phyloP scores from a whole-genome alignment of 2,113 vertebrate genomes.

The Pipra filicauda region DNA sequence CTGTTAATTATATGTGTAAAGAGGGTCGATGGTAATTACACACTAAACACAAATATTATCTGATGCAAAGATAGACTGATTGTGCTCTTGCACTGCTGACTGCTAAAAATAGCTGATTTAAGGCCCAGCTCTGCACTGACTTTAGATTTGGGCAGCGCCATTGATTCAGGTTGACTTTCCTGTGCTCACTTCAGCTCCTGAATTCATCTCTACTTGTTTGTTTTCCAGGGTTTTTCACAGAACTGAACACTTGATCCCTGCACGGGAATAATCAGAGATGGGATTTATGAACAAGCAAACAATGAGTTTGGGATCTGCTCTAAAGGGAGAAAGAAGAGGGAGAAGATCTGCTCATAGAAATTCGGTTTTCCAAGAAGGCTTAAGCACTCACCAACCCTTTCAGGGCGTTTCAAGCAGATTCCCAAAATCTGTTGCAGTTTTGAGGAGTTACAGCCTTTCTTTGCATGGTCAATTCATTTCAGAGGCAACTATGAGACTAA shows the following conservation, averaged over 20 bases:
- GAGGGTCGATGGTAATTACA: constrained; percentile 49
- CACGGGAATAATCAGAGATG: not conserved
- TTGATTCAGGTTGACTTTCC: not conserved
- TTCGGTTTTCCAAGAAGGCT: not conserved
- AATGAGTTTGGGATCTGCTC: not conserved
- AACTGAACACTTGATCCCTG: not conserved
- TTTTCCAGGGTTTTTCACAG: not conserved
- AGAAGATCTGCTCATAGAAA: not conserved
- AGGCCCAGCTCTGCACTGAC: not conserved
- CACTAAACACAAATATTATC: constrained; percentile 53
- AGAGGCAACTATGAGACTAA: not conserved
- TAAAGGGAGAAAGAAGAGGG: not conserved
- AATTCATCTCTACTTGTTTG: not conserved
- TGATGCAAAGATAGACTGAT: constrained; percentile 52
- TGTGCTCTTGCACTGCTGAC: not conserved
- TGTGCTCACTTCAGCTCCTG: not conserved
- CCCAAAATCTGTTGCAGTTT: not conserved
- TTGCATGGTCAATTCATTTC: not conserved
- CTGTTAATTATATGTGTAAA: constrained; percentile 62
- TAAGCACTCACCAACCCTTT: not conserved
- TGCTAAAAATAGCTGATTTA: constrained; percentile 39
- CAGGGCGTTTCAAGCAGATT: not conserved
- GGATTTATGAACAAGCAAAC: not conserved
- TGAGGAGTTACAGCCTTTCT: not conserved
- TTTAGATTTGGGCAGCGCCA: not conserved